Percentiles rank a stretch among this genome's conserved stretches.
Evolutionary conservation across 2,888 invertebrate genomes (phyloP).

Genomic region (Epistrophe eligans): DNA sequence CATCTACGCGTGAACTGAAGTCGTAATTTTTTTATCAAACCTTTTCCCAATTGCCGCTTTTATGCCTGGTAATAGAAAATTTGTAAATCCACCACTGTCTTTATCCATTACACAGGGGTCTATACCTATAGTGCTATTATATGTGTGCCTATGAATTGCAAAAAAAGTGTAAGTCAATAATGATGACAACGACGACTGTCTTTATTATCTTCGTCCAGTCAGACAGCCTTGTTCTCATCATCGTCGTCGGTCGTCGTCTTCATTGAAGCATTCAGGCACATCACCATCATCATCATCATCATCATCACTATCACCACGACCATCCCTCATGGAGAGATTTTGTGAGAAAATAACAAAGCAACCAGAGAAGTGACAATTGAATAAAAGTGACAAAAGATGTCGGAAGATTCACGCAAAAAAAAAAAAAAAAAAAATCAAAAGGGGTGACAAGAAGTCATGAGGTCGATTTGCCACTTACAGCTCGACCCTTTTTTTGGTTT

Average conservation of each 20-base stretch:
- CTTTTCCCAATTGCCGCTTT: background rate
- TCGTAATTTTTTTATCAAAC: too few species aligned
- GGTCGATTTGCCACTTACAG: constrained; percentile 71
- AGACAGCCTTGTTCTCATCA: constrained; percentile 40
- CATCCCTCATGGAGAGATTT: constrained; percentile 28
- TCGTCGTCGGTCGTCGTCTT: background rate
- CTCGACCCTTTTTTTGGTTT: constrained; percentile 39
- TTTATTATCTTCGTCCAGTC: constrained; percentile 73
- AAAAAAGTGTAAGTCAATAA: constrained; percentile 57
- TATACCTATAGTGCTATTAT: background rate
- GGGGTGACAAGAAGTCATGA: constrained; percentile 67
- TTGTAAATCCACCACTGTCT: background rate
- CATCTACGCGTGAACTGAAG: too few species aligned
- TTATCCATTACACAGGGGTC: background rate
- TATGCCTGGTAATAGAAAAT: background rate
- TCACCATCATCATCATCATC: constrained; percentile 30
- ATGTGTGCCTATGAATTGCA: constrained; percentile 11
- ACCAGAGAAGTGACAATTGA: constrained; percentile 54
- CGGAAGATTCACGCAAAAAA: constrained; percentile 31
- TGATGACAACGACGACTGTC: constrained; percentile 65
- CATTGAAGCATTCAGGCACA: constrained; percentile 31
- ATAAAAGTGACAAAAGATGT: constrained; percentile 64
- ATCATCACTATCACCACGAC: constrained; percentile 8
- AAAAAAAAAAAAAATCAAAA: constrained; percentile 29
- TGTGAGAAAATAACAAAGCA: constrained; percentile 48